Evolutionary conservation across 2,113 vertebrate species (phyloP).

Genomic region (Caracal caracal): DNA sequence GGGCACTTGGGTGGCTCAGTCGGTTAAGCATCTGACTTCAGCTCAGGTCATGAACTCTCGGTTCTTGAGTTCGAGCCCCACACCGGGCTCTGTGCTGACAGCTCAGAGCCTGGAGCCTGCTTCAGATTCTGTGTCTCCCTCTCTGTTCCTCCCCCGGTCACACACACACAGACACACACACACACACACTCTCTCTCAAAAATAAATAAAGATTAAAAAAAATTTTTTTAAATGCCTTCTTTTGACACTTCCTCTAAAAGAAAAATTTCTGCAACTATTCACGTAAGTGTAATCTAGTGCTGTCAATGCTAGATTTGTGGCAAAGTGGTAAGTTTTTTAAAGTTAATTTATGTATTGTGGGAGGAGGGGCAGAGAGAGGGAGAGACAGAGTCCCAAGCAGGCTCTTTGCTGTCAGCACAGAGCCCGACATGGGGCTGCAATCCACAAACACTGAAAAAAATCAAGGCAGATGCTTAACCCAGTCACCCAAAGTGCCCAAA

Average conservation of each 20-base stretch:
- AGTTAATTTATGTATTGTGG: too few species aligned
- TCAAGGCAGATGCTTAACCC: too few species aligned
- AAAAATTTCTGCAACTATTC: conserved; percentile 12
- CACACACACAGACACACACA: too few species aligned
- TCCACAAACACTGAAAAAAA: too few species aligned
- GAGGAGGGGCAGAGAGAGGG: too few species aligned
- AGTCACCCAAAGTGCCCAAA: too few species aligned
- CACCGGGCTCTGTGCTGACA: not conserved
- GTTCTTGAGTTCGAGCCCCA: not conserved
- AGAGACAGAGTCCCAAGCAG: too few species aligned
- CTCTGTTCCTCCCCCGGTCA: too few species aligned
- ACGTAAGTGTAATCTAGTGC: not conserved
- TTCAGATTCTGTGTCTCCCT: not conserved
- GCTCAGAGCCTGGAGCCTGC: not conserved
- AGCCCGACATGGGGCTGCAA: too few species aligned
- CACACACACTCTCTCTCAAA: not conserved
- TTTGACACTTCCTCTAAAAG: not conserved
- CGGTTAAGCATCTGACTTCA: not conserved
- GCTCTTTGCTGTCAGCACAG: too few species aligned
- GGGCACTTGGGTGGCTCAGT: not conserved
- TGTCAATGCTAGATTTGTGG: not conserved
- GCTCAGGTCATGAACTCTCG: not conserved
- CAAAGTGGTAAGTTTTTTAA: not conserved
- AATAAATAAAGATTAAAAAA: not conserved
- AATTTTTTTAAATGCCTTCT: not conserved